Conservation (phyloP, 2,888 invertebrate genomes). For the Athalia rosae region DNA sequence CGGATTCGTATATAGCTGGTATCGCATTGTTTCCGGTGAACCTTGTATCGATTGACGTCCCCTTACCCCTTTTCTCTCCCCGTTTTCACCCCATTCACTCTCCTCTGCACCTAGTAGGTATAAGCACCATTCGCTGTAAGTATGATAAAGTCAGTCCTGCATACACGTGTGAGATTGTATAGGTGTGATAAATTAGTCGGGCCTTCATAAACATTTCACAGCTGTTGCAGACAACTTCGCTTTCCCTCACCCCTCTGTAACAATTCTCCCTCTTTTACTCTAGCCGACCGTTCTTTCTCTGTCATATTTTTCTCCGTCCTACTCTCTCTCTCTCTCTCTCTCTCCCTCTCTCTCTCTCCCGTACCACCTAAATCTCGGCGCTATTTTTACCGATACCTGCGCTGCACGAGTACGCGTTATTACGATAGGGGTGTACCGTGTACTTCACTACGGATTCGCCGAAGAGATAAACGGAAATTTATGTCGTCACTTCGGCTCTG, state of each 20-base stretch:
- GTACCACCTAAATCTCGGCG: conserved; percentile 47
- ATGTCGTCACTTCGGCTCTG: too few relatives aligned
- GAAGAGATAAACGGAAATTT: too few relatives aligned
- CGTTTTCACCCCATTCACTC: conserved; percentile 21
- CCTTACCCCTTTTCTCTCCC: neutral
- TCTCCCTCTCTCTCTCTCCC: conserved; percentile 44
- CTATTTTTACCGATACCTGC: conserved; percentile 2
- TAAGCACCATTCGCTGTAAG: conserved; percentile 36
- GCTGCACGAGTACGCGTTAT: neutral
- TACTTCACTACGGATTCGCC: too few relatives aligned
- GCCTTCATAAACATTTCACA: conserved; percentile 73
- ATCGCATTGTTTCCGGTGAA: conserved; percentile 46
- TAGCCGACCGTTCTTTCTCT: neutral
- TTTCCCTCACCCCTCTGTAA: conserved; percentile 23
- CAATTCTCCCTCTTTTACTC: neutral
- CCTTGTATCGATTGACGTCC: conserved; percentile 49
- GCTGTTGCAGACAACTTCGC: conserved; percentile 67
- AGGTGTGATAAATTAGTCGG: conserved; percentile 70
- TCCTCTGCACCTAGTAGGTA: conserved; percentile 32
- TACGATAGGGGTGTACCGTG: too few relatives aligned
- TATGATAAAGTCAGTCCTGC: conserved; percentile 42
- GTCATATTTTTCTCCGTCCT: conserved; percentile 42
- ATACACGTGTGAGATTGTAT: conserved; percentile 52
- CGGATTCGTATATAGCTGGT: conserved; percentile 37
- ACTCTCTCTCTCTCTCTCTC: conserved; percentile 48